Evolutionary conservation across 2,113 vertebrate genomes (phyloP).

Genomic region (Melanerpes formicivorus): DNA sequence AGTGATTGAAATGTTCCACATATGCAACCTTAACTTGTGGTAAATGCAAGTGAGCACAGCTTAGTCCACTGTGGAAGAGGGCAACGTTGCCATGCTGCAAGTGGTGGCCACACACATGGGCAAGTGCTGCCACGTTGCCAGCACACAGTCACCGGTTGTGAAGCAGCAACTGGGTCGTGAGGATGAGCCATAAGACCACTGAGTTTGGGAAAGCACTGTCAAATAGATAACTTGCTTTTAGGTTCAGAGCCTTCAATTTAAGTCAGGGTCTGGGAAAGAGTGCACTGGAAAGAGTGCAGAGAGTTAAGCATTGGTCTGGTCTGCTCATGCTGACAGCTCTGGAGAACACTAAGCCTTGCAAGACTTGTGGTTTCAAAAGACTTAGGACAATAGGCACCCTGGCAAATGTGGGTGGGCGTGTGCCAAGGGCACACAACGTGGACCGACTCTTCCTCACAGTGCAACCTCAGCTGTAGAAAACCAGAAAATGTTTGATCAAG

Average conservation of each 20-base stretch:
- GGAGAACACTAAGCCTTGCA: slow-evolving; percentile 10
- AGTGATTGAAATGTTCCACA: not conserved
- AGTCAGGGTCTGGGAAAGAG: not conserved
- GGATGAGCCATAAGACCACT: not conserved
- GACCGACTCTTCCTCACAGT: not conserved
- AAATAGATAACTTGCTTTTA: not conserved
- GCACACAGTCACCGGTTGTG: not conserved
- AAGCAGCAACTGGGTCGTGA: not conserved
- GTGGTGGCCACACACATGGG: not conserved
- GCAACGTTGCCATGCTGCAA: not conserved
- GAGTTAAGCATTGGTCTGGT: not conserved
- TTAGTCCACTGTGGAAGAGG: not conserved
- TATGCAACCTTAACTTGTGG: not conserved
- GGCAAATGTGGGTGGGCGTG: not conserved
- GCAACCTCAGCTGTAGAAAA: not conserved
- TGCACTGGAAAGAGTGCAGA: not conserved
- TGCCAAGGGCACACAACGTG: not conserved
- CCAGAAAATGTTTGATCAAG: not conserved
- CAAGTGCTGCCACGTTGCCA: not conserved
- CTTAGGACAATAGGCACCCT: not conserved
- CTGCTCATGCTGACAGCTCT: not conserved
- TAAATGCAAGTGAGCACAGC: not conserved
- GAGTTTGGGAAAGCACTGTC: not conserved
- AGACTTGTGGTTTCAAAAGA: slow-evolving; percentile 19
- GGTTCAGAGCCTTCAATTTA: not conserved